phyloP scores from a whole-genome alignment of 37 sponge, comb jelly and placozoan genomes.

The Corticium candelabrum region DNA sequence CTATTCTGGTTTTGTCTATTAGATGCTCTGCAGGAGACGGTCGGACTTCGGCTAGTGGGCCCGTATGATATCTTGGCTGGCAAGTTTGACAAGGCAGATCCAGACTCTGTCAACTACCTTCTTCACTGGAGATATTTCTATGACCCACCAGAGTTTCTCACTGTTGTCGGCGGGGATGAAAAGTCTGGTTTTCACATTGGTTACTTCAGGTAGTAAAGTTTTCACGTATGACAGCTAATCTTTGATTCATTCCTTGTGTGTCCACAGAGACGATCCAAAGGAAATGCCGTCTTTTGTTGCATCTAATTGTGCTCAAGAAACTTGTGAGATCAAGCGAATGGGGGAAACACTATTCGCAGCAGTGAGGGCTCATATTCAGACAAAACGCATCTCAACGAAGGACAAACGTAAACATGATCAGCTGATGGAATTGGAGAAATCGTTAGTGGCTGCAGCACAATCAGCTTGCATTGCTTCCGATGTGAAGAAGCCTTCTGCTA shows the following conservation, averaged over 20 bases:
- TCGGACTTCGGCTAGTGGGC: constrained; percentile 51
- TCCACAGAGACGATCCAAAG: constrained; percentile 64
- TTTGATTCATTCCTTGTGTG: too few species aligned
- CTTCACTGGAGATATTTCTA: constrained; percentile 50
- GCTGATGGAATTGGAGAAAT: too few species aligned
- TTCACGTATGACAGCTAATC: background rate
- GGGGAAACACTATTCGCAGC: too few species aligned
- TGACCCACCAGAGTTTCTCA: constrained; percentile 68
- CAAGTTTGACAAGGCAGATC: constrained; percentile 14
- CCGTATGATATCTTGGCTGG: constrained; percentile 56
- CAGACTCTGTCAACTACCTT: constrained; percentile 33
- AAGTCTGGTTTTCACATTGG: constrained; percentile 48
- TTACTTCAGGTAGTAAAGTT: constrained; percentile 42
- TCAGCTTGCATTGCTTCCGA: too few species aligned
- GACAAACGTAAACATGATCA: too few species aligned
- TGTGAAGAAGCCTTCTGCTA: too few species aligned
- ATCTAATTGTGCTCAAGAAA: constrained; percentile 29
- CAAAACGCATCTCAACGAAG: too few species aligned
- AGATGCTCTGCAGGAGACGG: constrained; percentile 29
- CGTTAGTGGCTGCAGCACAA: too few species aligned
- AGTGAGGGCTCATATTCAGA: too few species aligned
- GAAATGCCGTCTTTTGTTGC: constrained; percentile 26
- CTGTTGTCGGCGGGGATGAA: constrained; percentile 27
- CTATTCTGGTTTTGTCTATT: too few species aligned
- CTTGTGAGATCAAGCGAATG: too few species aligned